phyloP scores from a whole-genome alignment of 2,797 vertebrate genomes.

The Cyclura pinguis region DNA sequence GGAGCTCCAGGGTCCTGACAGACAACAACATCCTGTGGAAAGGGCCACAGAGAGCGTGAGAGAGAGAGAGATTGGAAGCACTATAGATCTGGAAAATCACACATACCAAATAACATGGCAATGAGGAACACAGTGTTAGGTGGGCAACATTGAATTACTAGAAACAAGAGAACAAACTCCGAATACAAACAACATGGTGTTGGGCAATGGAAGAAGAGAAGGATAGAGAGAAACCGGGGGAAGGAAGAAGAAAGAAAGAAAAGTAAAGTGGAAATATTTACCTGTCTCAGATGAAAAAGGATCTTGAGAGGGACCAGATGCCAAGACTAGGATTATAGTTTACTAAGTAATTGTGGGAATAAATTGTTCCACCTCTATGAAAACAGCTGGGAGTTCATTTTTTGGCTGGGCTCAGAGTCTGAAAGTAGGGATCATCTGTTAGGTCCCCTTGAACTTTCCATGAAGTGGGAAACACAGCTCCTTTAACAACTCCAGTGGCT shows the following conservation, averaged over 20 bases:
- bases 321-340: background rate
- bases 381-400: too few species aligned
- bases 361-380: background rate
- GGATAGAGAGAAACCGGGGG: background rate
- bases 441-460: background rate
- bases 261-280: background rate
- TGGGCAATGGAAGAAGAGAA: background rate
- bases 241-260: background rate
- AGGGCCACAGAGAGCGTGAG: too few species aligned
- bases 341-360: background rate
- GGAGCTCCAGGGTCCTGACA: too few species aligned
- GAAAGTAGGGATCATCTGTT: background rate
- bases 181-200: too few species aligned
- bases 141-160: background rate
- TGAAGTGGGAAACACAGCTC: background rate
- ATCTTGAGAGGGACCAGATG: background rate
- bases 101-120: too few species aligned
- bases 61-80: too few species aligned
- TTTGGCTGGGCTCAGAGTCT: background rate
- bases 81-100: too few species aligned
- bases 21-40: too few species aligned
- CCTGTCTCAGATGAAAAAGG: background rate
- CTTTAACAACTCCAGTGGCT: too few species aligned
- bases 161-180: background rate
- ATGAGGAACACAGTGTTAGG: too few species aligned